A percentile compares a stretch with the other conserved stretches of the same genome.
phyloP scores from a whole-genome alignment of 2,888 invertebrate genomes.

The Leucoptera coffeella region DNA sequence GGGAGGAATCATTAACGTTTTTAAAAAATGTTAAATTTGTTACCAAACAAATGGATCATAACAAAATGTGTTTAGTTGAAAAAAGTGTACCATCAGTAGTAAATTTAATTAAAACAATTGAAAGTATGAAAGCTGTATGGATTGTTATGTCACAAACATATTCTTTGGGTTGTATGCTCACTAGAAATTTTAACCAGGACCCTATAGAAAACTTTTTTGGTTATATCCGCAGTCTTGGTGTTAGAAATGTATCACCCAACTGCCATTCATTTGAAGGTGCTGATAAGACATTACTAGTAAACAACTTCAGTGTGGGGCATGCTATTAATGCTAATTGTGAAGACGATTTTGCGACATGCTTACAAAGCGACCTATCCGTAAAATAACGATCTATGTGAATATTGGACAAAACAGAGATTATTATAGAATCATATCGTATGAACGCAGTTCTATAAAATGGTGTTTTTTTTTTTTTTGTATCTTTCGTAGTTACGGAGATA shows the following conservation, averaged over 20 bases:
- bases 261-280: slow-evolving; percentile 1
- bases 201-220: slow-evolving; percentile 12
- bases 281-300: slow-evolving; percentile 2
- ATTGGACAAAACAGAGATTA: too few relatives aligned
- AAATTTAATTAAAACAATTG: slow-evolving; percentile 12
- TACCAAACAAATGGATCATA: not conserved
- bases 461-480: too few relatives aligned
- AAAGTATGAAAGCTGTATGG: slow-evolving; percentile 10
- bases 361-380: too few relatives aligned
- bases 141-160: slow-evolving; percentile 8
- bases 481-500: too few relatives aligned
- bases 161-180: slow-evolving; percentile 9
- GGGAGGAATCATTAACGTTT: slow-evolving; percentile 1
- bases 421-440: too few relatives aligned
- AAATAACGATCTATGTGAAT: too few relatives aligned
- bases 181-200: slow-evolving; percentile 10
- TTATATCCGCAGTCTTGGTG: slow-evolving; percentile 8
- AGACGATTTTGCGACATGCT: too few relatives aligned
- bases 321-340: slow-evolving; percentile 2
- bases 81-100: slow-evolving; percentile 8
- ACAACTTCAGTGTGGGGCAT: slow-evolving; percentile 1
- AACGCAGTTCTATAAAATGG: too few relatives aligned
- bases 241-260: slow-evolving; percentile 3
- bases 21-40: slow-evolving; percentile 2
- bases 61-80: slow-evolving; percentile 6